These are phyloP conservation scores for Macrosiphum euphorbiae DNA, from an alignment of 2,888 invertebrate genomes.

Conservation along the genomic window DNA sequence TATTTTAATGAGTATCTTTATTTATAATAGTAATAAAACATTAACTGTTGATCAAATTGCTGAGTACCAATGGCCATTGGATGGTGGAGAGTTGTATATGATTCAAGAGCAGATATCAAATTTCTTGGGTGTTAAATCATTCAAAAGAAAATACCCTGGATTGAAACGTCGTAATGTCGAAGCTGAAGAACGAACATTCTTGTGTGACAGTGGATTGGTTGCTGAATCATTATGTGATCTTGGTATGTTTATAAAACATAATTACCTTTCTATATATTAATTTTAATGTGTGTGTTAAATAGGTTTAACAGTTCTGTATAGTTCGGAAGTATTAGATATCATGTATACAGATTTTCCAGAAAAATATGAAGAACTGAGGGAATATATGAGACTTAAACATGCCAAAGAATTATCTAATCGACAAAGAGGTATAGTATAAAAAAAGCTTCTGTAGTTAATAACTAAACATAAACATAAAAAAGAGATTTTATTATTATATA, in stretches of 20 bases:
- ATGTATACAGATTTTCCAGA: conserved; percentile 96
- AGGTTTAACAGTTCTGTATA: conserved; percentile 90
- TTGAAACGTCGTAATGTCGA: conserved; percentile 86
- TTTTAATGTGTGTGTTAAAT: conserved; percentile 53
- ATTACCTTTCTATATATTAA: conserved; percentile 22
- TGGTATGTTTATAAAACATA: conserved; percentile 73
- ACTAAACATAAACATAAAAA: neutral
- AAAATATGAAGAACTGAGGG: conserved; percentile 92
- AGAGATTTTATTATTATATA: neutral
- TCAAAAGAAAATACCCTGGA: conserved; percentile 96
- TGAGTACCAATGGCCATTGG: conserved; percentile 92
- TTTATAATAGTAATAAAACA: conserved; percentile 66
- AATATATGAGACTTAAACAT: conserved; percentile 79
- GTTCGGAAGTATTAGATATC: conserved; percentile 93
- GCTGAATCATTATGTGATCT: conserved; percentile 93
- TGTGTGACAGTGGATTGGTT: conserved; percentile 85
- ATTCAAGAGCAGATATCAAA: conserved; percentile 96
- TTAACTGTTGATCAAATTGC: conserved; percentile 88
- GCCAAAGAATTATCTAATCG: conserved; percentile 79
- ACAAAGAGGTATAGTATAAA: conserved; percentile 73
- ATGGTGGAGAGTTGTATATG: conserved; percentile 84
- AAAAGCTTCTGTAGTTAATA: neutral
- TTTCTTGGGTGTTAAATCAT: conserved; percentile 94
- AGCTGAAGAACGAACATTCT: conserved; percentile 90
- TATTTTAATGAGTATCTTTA: neutral